phyloP scores from a whole-genome alignment of 2,113 vertebrate genomes.

The Ceyx melanurus region DNA sequence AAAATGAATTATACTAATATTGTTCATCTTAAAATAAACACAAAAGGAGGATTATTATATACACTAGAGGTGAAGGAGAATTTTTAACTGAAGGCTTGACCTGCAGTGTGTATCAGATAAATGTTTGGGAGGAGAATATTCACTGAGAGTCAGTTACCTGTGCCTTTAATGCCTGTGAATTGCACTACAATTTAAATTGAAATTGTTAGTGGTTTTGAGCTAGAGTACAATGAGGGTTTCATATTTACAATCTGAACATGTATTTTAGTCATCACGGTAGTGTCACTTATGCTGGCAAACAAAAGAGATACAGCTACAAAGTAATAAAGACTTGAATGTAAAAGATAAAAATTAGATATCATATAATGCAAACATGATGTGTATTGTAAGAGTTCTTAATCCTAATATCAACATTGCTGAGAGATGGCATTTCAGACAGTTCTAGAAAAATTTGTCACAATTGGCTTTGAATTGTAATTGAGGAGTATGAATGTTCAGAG shows the following conservation, averaged over 20 bases:
- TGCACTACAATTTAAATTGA: not conserved
- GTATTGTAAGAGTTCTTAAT: not conserved
- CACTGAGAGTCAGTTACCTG: not conserved
- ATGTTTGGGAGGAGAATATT: not conserved
- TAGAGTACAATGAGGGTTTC: not conserved
- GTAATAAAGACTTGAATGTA: not conserved
- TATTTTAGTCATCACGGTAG: not conserved
- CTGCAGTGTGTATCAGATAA: not conserved
- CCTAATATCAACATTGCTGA: not conserved
- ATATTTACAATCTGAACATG: not conserved
- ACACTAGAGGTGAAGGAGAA: not conserved
- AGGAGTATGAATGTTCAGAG: not conserved
- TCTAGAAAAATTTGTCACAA: not conserved
- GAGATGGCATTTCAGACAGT: not conserved
- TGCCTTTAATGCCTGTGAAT: not conserved
- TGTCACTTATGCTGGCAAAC: not conserved
- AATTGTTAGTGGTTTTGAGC: not conserved
- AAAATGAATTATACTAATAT: not conserved
- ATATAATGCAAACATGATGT: accelerated
- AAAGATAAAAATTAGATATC: not conserved
- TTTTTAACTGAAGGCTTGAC: not conserved
- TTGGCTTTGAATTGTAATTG: not conserved
- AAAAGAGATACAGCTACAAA: not conserved
- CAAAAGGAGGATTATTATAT: not conserved
- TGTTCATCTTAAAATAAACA: not conserved